Base-by-base conservation (phyloP, 30 jellyfish, hydroid and myxozoan genomes). In the Mastigias papua region DNA sequence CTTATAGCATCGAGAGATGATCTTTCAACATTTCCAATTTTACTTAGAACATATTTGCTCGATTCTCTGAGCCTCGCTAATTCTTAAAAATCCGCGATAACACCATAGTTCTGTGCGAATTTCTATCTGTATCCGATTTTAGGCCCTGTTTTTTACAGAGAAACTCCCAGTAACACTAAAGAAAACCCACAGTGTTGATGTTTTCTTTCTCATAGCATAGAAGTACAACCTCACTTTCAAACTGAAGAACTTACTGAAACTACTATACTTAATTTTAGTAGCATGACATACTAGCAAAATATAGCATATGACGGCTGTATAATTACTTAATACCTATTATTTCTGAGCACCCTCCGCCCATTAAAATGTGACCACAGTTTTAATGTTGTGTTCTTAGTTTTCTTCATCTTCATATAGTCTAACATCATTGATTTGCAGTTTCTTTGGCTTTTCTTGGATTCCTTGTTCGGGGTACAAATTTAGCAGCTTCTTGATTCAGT, bases 111-210 rank as follows among this genome's bases (percentile, higher is more conserved):
- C n/a, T n/a, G n/a, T n/a, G n/a, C n/a, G 84, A 34, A 72, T 7
- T 72, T 72, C 35, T 33, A 30, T 34, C 32, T 20, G 88, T 81
- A 10, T 25, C 33, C 34, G 26, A 27, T 28, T 42, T 20, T 22
- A n/a, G 26, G 67, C 68, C 84, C 84, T 72, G 67, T 27, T 15
- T 20, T 63, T 15, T 72, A 63, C 32, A 72, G 25, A 22, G 35
- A 72, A 48, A 22, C 88, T 51, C 76, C 74, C 76, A 57, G 75
- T 42, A 49, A 76, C 88, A 76, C 88, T 51, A 42, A 76, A 76
- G 57, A 48, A 51, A 51, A 76, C 88, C 50, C 76, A 76, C 84
- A 34, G 22, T 7, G n/a, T 42, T 4, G 54, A 42, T 42, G 54
- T 15, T 42, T 8, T 42, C 7, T 42, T 42, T 4, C 54, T 4